Conservation (phyloP, 2,797 vertebrate species). For the Siniperca obscura region DNA sequence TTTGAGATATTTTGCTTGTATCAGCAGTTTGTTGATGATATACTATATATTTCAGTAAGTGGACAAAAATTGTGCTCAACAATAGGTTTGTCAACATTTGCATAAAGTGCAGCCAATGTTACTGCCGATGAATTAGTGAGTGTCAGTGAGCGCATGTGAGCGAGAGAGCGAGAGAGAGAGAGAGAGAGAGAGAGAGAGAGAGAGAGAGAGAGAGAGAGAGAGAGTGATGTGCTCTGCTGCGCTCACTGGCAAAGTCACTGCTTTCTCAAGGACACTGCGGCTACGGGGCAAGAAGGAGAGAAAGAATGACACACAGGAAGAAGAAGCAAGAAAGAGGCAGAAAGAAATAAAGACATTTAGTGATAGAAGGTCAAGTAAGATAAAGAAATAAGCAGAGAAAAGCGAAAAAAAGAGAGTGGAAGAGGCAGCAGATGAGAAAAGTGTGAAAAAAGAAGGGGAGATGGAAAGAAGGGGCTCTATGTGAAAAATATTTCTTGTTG, state of each 20-base stretch:
- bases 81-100: constrained; percentile 73
- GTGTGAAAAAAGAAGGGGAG: not conserved
- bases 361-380: constrained; percentile 6
- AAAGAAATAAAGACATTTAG: constrained; percentile 18
- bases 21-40: constrained; percentile 35
- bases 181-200: constrained; percentile 17
- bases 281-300: constrained; percentile 68
- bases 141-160: constrained; percentile 10
- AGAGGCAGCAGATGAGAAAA: constrained; percentile 30
- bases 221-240: constrained; percentile 69
- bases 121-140: constrained; percentile 69
- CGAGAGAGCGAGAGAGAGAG: not conserved
- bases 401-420: not conserved
- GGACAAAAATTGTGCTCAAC: constrained; percentile 44
- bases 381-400: constrained; percentile 14
- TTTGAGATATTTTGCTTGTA: constrained; percentile 2
- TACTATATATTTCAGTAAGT: constrained; percentile 18
- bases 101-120: constrained; percentile 64
- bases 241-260: constrained; percentile 82
- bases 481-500: constrained; percentile 4
- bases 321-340: constrained; percentile 7
- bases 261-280: constrained; percentile 89
- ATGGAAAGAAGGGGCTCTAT: not conserved
- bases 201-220: constrained; percentile 35
- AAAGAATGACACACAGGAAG: constrained; percentile 55